A percentile compares a stretch with the other conserved stretches of the same genome.
Evolutionary conservation across 2,888 invertebrate genomes (phyloP).

Genomic region (Calliphora vomitoria): DNA sequence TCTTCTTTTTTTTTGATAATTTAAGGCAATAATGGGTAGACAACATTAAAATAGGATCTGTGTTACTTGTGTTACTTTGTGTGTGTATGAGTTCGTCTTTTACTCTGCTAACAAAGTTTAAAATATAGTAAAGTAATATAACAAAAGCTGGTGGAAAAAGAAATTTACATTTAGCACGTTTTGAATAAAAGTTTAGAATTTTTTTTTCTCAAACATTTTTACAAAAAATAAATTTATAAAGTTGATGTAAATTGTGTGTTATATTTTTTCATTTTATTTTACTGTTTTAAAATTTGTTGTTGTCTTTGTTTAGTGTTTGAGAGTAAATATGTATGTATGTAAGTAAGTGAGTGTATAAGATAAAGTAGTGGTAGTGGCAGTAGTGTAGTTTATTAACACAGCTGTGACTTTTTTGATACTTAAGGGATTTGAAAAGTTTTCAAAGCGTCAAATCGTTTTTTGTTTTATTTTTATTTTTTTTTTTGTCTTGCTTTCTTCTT

Average conservation of each 20-base stretch:
- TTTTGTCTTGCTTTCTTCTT: constrained; percentile 31
- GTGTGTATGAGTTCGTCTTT: constrained; percentile 14
- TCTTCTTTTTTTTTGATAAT: constrained; percentile 63
- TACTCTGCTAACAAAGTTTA: constrained; percentile 67
- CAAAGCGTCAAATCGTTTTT: constrained; percentile 67
- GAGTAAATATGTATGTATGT: constrained; percentile 76
- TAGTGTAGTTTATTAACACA: constrained; percentile 71
- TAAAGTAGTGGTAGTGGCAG: constrained; percentile 75
- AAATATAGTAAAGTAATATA: constrained; percentile 68
- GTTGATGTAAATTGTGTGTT: constrained; percentile 67
- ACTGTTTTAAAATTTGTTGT: constrained; percentile 30
- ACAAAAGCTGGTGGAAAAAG: constrained; percentile 64
- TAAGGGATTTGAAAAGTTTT: constrained; percentile 80
- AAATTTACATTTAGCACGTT: constrained; percentile 68
- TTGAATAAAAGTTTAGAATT: constrained; percentile 64
- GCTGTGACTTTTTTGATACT: constrained; percentile 78
- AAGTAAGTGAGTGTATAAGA: constrained; percentile 31
- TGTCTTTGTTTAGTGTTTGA: constrained; percentile 54
- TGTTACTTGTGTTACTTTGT: not conserved
- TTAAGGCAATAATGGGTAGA: constrained; percentile 71
- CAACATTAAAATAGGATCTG: constrained; percentile 69
- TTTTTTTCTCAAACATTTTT: constrained; percentile 2
- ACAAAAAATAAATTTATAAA: constrained; percentile 41
- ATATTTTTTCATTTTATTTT: constrained; percentile 9
- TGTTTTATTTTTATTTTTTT: constrained; percentile 6